Conservation (phyloP, 2,888 invertebrate genomes). For the Dynastes grantii region DNA sequence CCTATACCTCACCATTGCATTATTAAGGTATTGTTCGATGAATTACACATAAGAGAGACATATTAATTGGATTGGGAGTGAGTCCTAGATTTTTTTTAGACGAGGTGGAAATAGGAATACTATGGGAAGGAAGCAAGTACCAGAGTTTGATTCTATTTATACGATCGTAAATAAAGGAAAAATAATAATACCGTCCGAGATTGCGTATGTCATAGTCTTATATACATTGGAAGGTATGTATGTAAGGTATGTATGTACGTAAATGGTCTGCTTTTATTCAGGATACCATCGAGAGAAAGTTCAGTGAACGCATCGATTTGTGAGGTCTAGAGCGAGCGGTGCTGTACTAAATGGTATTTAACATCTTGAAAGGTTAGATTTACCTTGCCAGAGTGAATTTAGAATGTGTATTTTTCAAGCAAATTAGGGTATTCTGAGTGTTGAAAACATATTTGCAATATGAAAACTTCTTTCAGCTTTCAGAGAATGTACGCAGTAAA, state of each 20-base stretch:
- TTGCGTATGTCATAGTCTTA: background rate
- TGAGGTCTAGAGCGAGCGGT: too few relatives aligned
- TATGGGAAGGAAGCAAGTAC: background rate
- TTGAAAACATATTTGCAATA: too few relatives aligned
- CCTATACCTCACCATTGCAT: background rate
- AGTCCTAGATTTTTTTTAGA: background rate
- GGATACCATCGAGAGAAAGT: too few relatives aligned
- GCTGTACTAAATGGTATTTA: too few relatives aligned
- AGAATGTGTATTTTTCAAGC: too few relatives aligned
- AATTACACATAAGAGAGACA: slow-evolving; percentile 6
- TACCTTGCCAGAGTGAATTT: too few relatives aligned
- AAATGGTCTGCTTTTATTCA: slow-evolving; percentile 3
- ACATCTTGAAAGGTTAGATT: too few relatives aligned
- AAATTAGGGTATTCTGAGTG: too few relatives aligned
- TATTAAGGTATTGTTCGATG: background rate
- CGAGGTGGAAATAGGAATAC: slow-evolving; percentile 1
- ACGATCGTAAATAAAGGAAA: background rate
- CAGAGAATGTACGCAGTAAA: too few relatives aligned
- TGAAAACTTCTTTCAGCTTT: too few relatives aligned
- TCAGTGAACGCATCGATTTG: too few relatives aligned
- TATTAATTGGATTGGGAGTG: slow-evolving; percentile 8
- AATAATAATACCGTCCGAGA: background rate
- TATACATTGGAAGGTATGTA: background rate
- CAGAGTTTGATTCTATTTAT: background rate
- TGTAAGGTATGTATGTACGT: too few relatives aligned